Base-by-base conservation (phyloP, 2,113 vertebrate genomes). In the Ginglymostoma cirratum region DNA sequence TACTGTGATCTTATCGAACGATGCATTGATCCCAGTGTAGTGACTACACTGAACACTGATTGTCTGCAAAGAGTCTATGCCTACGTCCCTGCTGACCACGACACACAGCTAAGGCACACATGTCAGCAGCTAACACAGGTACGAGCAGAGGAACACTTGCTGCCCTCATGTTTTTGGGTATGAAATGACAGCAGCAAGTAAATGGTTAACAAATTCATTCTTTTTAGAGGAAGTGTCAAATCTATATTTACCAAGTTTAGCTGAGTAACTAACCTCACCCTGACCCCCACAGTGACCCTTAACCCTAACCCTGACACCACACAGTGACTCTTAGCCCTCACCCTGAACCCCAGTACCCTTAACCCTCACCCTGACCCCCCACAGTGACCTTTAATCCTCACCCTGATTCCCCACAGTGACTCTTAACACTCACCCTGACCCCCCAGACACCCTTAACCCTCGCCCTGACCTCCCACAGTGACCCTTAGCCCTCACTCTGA, bases 51-150 rank as follows among this genome's bases (percentile, higher is more conserved):
- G 72, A 0, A 0, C 45, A 0, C 96, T 96, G 96, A 96, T 96
- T 67, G 96, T 96, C 96, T 96, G 45, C 3, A 0, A 95, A 21
- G 90, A 96, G 87, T 83, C 21, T 90, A 76, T 48, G 95, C 96
- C 83, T 12, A 0, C 0, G 4, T 96, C 96, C 95, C 61, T 0
- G 38, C 52, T 67, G 95, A 97, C 24, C 72, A 96, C 24, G 27
- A 72, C 0, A 10, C 96, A 10, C 6, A 89, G 45, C 12, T 30
- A 67, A 96, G 61, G 87, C 96, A 95, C 96, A 96, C 70, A 69
- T 96, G 96, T 86, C 1, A 0, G 95, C 95, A 66, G 93, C 96
- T 96, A 96, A 96, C 95, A 92, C 96, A 98, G 98, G 98, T 98
- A 96, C 0, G 96, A 97, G 67, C 42, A 69, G 96, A 55, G 17